Percentiles rank a stretch among this genome's conserved stretches.
Conservation (phyloP, 2,888 invertebrate species). For the Synergus umbraculus region DNA sequence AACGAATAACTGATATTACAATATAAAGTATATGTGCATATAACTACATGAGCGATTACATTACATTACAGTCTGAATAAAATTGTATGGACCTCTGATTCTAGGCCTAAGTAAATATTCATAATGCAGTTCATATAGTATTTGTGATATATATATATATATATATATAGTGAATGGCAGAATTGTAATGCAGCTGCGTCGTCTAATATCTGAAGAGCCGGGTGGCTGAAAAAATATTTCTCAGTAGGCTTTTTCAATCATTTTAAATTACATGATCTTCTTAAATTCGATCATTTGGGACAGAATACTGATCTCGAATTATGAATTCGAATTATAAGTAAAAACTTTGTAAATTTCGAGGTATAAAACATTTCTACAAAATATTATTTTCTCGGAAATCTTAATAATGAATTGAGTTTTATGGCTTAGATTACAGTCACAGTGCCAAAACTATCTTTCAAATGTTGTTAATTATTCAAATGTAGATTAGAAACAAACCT, state of each 20-base stretch:
- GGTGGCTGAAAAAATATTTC: conserved; percentile 16
- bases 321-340: too few relatives aligned
- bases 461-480: background rate
- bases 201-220: background rate
- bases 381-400: background rate
- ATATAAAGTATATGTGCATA: background rate
- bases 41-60: background rate
- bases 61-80: background rate
- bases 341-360: too few relatives aligned
- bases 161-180: background rate
- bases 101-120: conserved; percentile 27
- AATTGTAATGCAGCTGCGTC: conserved; percentile 10
- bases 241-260: background rate
- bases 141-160: background rate
- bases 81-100: conserved; percentile 23
- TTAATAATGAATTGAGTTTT: background rate
- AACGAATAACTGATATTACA: background rate
- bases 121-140: conserved; percentile 14
- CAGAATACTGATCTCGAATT: background rate
- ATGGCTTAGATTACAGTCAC: background rate
- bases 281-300: too few relatives aligned
- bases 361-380: too few relatives aligned
- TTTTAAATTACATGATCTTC: background rate
- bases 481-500: background rate
- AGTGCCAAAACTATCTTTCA: background rate